These are phyloP conservation scores for Aulostomus chinensis DNA, from an alignment of 2,797 vertebrate genomes.

Conservation along the genomic window DNA sequence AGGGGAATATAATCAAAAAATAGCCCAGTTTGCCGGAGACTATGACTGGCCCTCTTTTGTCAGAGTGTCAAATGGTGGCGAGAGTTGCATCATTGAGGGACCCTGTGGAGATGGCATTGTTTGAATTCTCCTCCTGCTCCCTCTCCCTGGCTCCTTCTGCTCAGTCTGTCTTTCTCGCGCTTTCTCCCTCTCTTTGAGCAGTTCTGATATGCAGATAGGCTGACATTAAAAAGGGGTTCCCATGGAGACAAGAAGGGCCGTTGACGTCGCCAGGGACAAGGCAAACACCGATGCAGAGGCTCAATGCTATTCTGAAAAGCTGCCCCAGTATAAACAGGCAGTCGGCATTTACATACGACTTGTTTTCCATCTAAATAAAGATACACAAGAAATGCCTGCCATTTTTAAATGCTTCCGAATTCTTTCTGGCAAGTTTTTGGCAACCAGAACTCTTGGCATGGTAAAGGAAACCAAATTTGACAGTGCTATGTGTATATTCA, in stretches of 20 bases:
- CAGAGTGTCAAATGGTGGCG: conserved; percentile 68
- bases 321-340: conserved; percentile 66
- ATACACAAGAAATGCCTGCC: conserved; percentile 22
- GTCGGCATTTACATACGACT: conserved; percentile 68
- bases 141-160: conserved; percentile 53
- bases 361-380: conserved; percentile 60
- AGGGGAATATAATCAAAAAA: conserved; percentile 62
- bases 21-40: conserved; percentile 60
- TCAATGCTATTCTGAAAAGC: conserved; percentile 60
- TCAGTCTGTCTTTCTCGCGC: conserved; percentile 49
- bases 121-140: conserved; percentile 63
- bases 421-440: conserved; percentile 43
- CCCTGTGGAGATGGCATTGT: conserved; percentile 75
- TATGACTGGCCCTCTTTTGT: conserved; percentile 72
- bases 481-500: conserved; percentile 21
- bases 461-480: conserved; percentile 6
- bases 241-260: conserved; percentile 80
- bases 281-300: conserved; percentile 65
- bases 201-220: conserved; percentile 84
- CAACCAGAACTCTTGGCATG: conserved; percentile 25
- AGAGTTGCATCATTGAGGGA: conserved; percentile 73
- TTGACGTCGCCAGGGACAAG: conserved; percentile 73
- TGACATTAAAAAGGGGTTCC: conserved; percentile 85
- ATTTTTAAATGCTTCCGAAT: conserved; percentile 47
- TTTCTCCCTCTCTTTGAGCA: conserved; percentile 66